These are phyloP conservation scores for Tribolium freemani DNA, from an alignment of 2,888 invertebrate genomes.

Conservation along the genomic window DNA sequence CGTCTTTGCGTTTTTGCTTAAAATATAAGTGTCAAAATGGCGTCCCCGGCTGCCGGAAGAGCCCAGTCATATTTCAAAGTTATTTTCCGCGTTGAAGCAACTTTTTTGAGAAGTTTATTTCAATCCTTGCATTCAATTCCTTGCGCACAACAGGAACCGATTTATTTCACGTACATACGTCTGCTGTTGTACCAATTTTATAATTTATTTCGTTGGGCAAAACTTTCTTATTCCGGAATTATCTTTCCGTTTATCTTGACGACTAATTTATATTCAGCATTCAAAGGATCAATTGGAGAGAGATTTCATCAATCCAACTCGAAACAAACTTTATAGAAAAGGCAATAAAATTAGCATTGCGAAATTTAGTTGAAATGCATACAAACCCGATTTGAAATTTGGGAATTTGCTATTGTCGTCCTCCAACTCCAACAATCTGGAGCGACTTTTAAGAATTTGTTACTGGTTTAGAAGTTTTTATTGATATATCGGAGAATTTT, in stretches of 20 bases:
- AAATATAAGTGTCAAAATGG: not conserved
- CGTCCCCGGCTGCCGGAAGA: constrained; percentile 3
- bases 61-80: constrained; percentile 16
- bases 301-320: constrained; percentile 1
- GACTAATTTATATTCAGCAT: constrained; percentile 8
- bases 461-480: constrained; percentile 1
- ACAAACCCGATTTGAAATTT: not conserved
- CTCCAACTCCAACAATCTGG: not conserved
- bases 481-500: constrained; percentile 13
- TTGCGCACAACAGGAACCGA: constrained; percentile 25
- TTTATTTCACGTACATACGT: constrained; percentile 3
- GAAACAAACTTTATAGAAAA: not conserved
- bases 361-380: not conserved
- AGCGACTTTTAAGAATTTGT: not conserved
- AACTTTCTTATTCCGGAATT: not conserved
- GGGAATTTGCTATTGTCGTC: not conserved
- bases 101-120: constrained; percentile 20
- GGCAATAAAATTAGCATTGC: not conserved
- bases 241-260: not conserved
- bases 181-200: not conserved
- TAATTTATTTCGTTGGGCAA: not conserved
- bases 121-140: constrained; percentile 13
- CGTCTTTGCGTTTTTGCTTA: no score
- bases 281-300: constrained; percentile 3
- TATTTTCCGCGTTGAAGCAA: constrained; percentile 10